phyloP scores from a whole-genome alignment of 1,140 invertebrate genomes.

The Latrodectus geometricus region DNA sequence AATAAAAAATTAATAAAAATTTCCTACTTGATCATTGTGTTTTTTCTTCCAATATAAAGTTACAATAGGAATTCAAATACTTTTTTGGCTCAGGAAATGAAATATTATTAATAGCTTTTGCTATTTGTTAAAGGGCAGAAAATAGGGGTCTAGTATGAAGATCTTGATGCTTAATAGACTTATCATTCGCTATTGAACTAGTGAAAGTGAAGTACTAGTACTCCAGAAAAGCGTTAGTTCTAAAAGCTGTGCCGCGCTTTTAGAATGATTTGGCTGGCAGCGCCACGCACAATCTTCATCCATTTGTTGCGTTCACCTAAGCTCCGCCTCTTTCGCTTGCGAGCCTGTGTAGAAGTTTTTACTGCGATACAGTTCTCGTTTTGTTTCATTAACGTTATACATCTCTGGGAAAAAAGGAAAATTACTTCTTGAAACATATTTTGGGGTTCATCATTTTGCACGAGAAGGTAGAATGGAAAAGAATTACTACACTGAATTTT shows the following conservation, averaged over 20 bases:
- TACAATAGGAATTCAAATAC: no score
- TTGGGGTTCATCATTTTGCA: no score
- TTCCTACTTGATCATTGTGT: background rate
- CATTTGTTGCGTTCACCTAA: background rate
- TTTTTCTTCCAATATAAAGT: background rate
- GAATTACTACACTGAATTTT: no score
- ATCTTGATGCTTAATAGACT: background rate
- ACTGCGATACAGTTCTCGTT: background rate
- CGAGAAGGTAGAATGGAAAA: no score
- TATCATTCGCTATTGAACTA: background rate
- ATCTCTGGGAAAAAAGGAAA: background rate
- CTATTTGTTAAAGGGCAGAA: background rate
- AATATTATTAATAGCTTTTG: no score
- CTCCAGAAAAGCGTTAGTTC: background rate
- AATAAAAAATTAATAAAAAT: background rate
- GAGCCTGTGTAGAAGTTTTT: background rate
- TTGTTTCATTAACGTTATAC: background rate
- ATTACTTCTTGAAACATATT: no score
- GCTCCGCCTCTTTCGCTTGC: background rate
- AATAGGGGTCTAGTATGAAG: background rate
- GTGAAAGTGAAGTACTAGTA: slow-evolving; percentile 13
- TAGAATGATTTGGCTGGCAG: background rate
- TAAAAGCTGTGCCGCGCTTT: slow-evolving; percentile 4
- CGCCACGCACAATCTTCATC: slow-evolving; percentile 4
- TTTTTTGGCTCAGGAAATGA: no score